A percentile compares a stretch with the other conserved stretches of the same genome.
These are phyloP conservation scores for Drosophila pseudoobscura DNA, from an alignment of 1,140 invertebrate genomes.

Conservation along the genomic window DNA sequence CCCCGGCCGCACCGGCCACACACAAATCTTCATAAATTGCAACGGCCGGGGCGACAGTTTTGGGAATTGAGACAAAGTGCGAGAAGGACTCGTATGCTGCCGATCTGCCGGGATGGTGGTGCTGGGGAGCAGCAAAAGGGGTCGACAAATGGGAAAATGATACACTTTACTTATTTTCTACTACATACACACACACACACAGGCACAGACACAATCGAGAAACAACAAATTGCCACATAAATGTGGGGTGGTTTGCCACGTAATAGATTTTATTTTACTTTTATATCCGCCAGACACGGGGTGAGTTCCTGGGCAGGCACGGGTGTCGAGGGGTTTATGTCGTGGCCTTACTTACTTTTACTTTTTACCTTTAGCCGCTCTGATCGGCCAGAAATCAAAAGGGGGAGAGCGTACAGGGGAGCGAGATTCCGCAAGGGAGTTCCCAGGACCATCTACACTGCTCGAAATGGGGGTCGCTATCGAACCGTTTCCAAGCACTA, in stretches of 20 bases:
- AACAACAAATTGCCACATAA: slow-evolving; percentile 83
- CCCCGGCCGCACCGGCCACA: slow-evolving; percentile 46
- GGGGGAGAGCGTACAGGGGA: slow-evolving; percentile 2
- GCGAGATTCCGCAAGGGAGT: slow-evolving; percentile 32
- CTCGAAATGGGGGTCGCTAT: slow-evolving; percentile 3
- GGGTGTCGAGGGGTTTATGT: neutral
- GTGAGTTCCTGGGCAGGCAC: slow-evolving; percentile 2
- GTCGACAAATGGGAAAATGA: slow-evolving; percentile 83
- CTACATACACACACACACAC: slow-evolving; percentile 28
- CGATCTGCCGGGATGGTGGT: neutral
- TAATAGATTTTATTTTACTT: slow-evolving; percentile 83
- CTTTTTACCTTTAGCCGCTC: slow-evolving; percentile 47
- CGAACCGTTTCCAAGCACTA: no score
- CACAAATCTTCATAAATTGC: slow-evolving; percentile 83
- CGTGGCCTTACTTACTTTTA: slow-evolving; percentile 70
- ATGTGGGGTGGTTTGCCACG: slow-evolving; percentile 83
- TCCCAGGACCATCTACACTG: slow-evolving; percentile 57
- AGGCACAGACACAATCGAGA: slow-evolving; percentile 69
- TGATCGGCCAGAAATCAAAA: neutral
- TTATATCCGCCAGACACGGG: slow-evolving; percentile 62
- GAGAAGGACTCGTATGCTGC: slow-evolving; percentile 38
- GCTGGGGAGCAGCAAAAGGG: slow-evolving; percentile 41
- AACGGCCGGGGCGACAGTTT: slow-evolving; percentile 64
- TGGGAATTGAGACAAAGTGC: slow-evolving; percentile 80
- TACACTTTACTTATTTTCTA: slow-evolving; percentile 73